Percentiles rank a stretch among this genome's conserved stretches.
Conservation (phyloP, 2,113 vertebrate species). For the Pipa parva region DNA sequence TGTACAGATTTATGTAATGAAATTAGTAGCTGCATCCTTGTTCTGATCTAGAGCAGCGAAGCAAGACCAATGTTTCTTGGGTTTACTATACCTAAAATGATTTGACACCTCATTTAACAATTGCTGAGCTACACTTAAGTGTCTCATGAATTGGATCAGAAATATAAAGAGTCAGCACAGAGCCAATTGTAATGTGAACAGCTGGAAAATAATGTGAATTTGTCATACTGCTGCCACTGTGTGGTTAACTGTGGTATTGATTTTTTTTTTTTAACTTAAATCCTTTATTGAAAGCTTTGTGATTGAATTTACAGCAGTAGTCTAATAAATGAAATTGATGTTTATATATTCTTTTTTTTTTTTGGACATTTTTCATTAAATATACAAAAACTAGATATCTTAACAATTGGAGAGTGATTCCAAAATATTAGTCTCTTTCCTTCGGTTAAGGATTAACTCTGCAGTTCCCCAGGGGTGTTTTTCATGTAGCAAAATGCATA, state of each 20-base stretch:
- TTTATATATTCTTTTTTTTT: too few relatives aligned
- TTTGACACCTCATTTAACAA: constrained; percentile 35
- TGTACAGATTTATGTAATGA: background rate
- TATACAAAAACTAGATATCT: too few relatives aligned
- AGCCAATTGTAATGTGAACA: background rate
- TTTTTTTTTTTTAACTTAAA: too few relatives aligned
- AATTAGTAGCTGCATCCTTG: background rate
- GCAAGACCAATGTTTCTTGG: background rate
- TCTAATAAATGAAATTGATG: too few relatives aligned
- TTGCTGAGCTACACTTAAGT: constrained; percentile 11
- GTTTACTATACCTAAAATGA: constrained; percentile 29
- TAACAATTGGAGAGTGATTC: too few relatives aligned
- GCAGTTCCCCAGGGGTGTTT: too few relatives aligned
- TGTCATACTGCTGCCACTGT: constrained; percentile 3
- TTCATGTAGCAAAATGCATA: too few relatives aligned
- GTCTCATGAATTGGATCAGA: constrained; percentile 20
- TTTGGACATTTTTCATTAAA: too few relatives aligned
- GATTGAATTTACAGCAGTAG: too few relatives aligned
- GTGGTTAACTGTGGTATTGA: background rate
- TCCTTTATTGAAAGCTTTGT: too few relatives aligned
- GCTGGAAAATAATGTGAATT: background rate
- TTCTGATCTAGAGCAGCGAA: constrained; percentile 1
- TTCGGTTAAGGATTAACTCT: too few relatives aligned
- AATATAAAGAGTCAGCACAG: constrained; percentile 1
- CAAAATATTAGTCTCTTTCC: too few relatives aligned